Evolutionary conservation across 2,113 vertebrate species (phyloP), one percentile per base, ranked within the genome.

Genomic region (Dasypus novemcinctus): DNA sequence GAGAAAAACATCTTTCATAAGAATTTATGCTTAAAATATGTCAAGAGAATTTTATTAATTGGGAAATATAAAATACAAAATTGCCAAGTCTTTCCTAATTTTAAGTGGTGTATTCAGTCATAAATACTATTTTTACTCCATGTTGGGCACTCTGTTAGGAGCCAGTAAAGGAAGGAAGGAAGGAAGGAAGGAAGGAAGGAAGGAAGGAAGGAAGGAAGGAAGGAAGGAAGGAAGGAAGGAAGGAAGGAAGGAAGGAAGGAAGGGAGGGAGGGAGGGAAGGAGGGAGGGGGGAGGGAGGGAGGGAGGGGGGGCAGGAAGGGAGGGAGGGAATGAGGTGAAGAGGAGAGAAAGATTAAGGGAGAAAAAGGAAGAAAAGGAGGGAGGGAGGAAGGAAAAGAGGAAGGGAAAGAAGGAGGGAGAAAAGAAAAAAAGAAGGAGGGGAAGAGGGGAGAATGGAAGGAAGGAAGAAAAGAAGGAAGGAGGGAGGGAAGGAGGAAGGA

Each of bases 11-110:
- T 8, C 1, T 18, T 69, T 36, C 95, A 90, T 95, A 81, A 66
- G 54, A 96, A 94, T 23, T 23, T 85, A 0, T 43, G 25, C 4
- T 80, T 76, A 88, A 87, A n/a, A 11, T 9, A 71, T 54, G 66
- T 36, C 7, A 93, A 88, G 52, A 94, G 75, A 97, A 76, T 74
- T 82, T 75, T 80, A 64, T 81, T 84, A 81, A 90, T 20, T 74
- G 1, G 1, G 29, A 81, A 92, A 97, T 87, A 52, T 23, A 81
- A 91, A n/a, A 87, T 7, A 17, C 1, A 79, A 96, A 95, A 93
- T 90, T 36, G 17, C 2, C 21, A 61, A 57, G 52, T 72, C 71
- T 38, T 90, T 8, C 1, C 1, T n/a, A 79, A 68, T 68, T 66
- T 68, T n/a, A 68, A 68, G 36, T 36, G 33, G 33, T 68, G 36